These are phyloP conservation scores for Xylocampa areola DNA, from an alignment of 2,888 invertebrate species.

Conservation along the genomic window DNA sequence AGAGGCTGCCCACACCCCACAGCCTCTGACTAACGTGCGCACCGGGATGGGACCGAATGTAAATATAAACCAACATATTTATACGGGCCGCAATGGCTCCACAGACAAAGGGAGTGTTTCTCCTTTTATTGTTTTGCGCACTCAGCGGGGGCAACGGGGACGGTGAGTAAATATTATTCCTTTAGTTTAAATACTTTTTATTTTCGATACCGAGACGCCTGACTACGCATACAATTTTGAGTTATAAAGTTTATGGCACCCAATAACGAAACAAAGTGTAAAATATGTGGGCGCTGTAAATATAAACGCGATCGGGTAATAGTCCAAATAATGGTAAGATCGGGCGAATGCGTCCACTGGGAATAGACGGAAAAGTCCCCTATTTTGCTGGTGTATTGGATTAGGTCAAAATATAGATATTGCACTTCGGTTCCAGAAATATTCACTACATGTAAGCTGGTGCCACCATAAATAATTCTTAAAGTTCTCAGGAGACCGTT, in stretches of 20 bases:
- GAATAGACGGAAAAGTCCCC: constrained; percentile 19
- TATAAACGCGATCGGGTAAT: constrained; percentile 13
- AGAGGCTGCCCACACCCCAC: constrained; percentile 52
- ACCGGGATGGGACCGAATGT: constrained; percentile 84
- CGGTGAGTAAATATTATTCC: constrained; percentile 80
- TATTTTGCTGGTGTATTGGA: constrained; percentile 30
- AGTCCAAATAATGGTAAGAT: constrained; percentile 29
- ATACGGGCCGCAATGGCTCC: constrained; percentile 83
- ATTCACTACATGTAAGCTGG: constrained; percentile 1
- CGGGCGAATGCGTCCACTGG: constrained; percentile 19
- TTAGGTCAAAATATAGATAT: constrained; percentile 30
- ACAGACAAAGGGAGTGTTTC: constrained; percentile 74
- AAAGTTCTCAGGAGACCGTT: constrained; percentile 4
- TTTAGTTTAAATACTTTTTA: constrained; percentile 66
- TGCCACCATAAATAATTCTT: constrained; percentile 11
- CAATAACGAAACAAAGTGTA: constrained; percentile 12
- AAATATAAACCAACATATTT: constrained; percentile 77
- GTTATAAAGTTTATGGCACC: constrained; percentile 18
- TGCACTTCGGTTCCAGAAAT: constrained; percentile 8
- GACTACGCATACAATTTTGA: constrained; percentile 67
- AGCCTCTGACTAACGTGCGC: constrained; percentile 59
- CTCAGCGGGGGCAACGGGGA: constrained; percentile 73
- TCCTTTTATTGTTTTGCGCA: constrained; percentile 80
- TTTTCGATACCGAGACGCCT: constrained; percentile 67
- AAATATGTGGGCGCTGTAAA: constrained; percentile 18